A percentile compares a stretch with the other conserved stretches of the same genome.
phyloP scores from a whole-genome alignment of 2,888 invertebrate genomes.

The Poecilobothrus nobilitatus region DNA sequence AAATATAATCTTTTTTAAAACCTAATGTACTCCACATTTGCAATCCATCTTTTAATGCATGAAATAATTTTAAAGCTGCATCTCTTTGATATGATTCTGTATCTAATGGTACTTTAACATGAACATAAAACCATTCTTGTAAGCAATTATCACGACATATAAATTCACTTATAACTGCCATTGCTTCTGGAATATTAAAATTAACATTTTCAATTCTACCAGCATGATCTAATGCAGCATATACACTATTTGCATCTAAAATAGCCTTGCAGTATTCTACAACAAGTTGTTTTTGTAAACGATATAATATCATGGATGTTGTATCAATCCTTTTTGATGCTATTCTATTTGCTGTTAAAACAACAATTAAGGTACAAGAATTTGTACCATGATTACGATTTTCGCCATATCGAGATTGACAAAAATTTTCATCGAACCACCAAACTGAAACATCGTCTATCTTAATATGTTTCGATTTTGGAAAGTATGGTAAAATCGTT shows the following conservation, averaged over 20 bases:
- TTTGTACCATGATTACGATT: slow-evolving; percentile 48
- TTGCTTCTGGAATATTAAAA: slow-evolving; percentile 49
- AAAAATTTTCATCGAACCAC: slow-evolving; percentile 53
- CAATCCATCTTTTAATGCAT: slow-evolving; percentile 18
- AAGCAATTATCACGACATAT: slow-evolving; percentile 32
- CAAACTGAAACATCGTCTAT: slow-evolving; percentile 39
- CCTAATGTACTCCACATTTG: slow-evolving; percentile 20
- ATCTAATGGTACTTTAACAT: slow-evolving; percentile 17
- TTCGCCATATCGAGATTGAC: slow-evolving; percentile 51
- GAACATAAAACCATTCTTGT: slow-evolving; percentile 37
- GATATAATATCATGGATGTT: slow-evolving; percentile 17
- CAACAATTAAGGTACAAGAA: slow-evolving; percentile 54
- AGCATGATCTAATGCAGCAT: slow-evolving; percentile 44
- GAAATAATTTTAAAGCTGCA: slow-evolving; percentile 3
- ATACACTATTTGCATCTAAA: slow-evolving; percentile 51
- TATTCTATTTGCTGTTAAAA: slow-evolving; percentile 48
- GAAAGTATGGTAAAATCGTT: not conserved
- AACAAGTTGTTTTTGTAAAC: slow-evolving; percentile 40
- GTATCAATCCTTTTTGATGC: slow-evolving; percentile 28
- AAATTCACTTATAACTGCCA: slow-evolving; percentile 40
- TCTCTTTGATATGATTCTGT: not conserved
- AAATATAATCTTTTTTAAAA: slow-evolving; percentile 18
- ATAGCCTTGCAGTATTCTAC: slow-evolving; percentile 49
- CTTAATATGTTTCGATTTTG: slow-evolving; percentile 30
- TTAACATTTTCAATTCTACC: slow-evolving; percentile 43